Base-by-base conservation (phyloP, 2,113 vertebrate genomes). In the Athene cunicularia region DNA sequence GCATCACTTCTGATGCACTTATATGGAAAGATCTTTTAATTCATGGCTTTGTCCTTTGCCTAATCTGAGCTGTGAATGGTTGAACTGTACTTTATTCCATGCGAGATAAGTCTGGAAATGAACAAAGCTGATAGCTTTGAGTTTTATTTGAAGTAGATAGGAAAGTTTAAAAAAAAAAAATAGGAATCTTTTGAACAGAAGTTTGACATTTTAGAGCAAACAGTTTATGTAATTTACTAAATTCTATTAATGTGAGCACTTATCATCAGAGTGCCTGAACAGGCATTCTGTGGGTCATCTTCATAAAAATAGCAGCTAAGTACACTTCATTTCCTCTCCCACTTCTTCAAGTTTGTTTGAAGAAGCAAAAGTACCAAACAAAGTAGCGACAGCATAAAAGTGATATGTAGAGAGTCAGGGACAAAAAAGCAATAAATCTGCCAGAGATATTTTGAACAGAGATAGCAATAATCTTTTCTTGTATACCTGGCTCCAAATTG, bases 381-480 rank as follows among this genome's bases (percentile, higher is more conserved):
- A 74, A 94, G 88, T 72, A 95, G 58, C 6, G 2, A 81, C 74
- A 74, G 67, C 91, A 91, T 94, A 79, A 85, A 97, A 95, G 94
- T 95, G 94, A 88, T 90, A 96, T 73, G 83, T 91, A 93, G 91
- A 89, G 81, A 88, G 55, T 93, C 79, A 64, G 94, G 72, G 72
- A 84, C 85, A 96, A 95, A 94, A 97, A 90, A 59, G 6, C 86
- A 94, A 96, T 96, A 96, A 95, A 95, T 96, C 88, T 96, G 93
- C 62, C 33, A 86, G 14, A 92, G 93, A 45, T 93, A 86, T 85
- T 81, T 94, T 93, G 90, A 94, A 96, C 67, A 90, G 95, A 94
- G 86, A 84, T 90, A 95, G 96, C 93, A 96, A 66, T 98, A 96
- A 94, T 95, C 74, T 91, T 92, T 58, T 91, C 86, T 97, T 97